Evolutionary conservation across 2,888 invertebrate species (phyloP).

Genomic region (Tetranychus piercei): DNA sequence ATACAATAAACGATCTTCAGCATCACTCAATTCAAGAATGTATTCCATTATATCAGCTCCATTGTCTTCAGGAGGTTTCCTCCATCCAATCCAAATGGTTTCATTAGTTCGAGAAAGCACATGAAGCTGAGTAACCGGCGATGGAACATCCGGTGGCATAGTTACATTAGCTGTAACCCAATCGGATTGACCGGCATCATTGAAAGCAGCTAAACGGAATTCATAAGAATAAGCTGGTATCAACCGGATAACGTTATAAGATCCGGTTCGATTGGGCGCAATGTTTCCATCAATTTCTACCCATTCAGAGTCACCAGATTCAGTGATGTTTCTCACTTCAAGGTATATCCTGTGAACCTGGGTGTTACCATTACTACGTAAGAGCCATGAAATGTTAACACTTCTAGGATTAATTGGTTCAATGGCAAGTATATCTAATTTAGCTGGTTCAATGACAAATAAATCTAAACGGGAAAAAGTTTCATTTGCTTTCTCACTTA

Average conservation of each 20-base stretch:
- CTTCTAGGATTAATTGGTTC: conserved; percentile 22
- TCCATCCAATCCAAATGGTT: conserved; percentile 28
- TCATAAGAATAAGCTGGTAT: conserved; percentile 25
- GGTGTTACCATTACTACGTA: conserved; percentile 24
- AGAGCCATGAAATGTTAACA: conserved; percentile 24
- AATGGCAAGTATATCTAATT: conserved; percentile 22
- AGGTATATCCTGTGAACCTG: conserved; percentile 23
- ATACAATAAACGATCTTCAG: conserved; percentile 17
- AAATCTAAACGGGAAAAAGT: conserved; percentile 20
- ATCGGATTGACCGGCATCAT: conserved; percentile 26
- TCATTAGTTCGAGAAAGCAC: conserved; percentile 27
- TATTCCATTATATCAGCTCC: conserved; percentile 27
- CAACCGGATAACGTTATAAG: conserved; percentile 23
- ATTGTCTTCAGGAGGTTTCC: conserved; percentile 26
- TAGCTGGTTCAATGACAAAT: conserved; percentile 25
- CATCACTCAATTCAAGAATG: conserved; percentile 23
- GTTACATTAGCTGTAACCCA: conserved; percentile 24
- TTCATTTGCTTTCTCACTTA: conserved; percentile 28
- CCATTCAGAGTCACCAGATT: conserved; percentile 20
- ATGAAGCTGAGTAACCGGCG: conserved; percentile 27
- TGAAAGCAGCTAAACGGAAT: conserved; percentile 26
- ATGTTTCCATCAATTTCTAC: conserved; percentile 21
- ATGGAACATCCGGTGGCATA: conserved; percentile 28
- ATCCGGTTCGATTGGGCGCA: conserved; percentile 20
- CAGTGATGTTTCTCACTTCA: conserved; percentile 20